A percentile compares a stretch with the other conserved stretches of the same genome.
Evolutionary conservation across 1,140 invertebrate genomes (phyloP).

Genomic region (Aphelenchoides avenae): DNA sequence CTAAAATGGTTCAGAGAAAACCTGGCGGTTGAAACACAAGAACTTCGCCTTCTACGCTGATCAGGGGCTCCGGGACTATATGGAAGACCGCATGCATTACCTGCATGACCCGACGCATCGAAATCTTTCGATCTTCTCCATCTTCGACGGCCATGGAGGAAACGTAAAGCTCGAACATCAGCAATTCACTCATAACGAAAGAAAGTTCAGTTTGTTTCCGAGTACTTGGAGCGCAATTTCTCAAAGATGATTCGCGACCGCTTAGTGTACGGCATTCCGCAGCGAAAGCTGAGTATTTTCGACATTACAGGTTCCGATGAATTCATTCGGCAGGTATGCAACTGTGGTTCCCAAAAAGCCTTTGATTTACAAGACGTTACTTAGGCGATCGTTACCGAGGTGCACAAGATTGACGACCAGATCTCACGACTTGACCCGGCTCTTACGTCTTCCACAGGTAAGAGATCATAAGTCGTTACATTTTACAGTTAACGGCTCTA

Average conservation of each 20-base stretch:
- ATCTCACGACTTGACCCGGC: not conserved
- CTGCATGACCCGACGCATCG: conserved; percentile 17
- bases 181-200: conserved; percentile 1
- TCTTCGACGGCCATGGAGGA: conserved; percentile 31
- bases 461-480: not conserved
- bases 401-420: conserved; percentile 14
- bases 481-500: not conserved
- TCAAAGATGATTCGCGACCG: conserved; percentile 15
- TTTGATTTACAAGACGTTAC: conserved; percentile 8
- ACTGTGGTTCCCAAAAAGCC: conserved; percentile 3
- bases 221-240: conserved; percentile 28
- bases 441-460: conserved; percentile 9
- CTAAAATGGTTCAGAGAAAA: conserved; percentile 4
- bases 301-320: conserved; percentile 3
- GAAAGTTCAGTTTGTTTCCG: conserved; percentile 21
- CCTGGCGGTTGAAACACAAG: conserved; percentile 13
- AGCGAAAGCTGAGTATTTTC: conserved; percentile 6
- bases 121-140: conserved; percentile 25
- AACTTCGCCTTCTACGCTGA: conserved; percentile 22
- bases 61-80: conserved; percentile 7
- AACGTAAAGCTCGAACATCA: conserved; percentile 9
- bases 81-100: conserved; percentile 28
- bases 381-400: conserved; percentile 2
- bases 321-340: conserved; percentile 10
- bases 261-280: conserved; percentile 3